Percentiles rank a stretch among this genome's conserved stretches.
These are phyloP conservation scores for Rhabdomys dilectus DNA, from an alignment of 2,113 vertebrate genomes.

Conservation along the genomic window DNA sequence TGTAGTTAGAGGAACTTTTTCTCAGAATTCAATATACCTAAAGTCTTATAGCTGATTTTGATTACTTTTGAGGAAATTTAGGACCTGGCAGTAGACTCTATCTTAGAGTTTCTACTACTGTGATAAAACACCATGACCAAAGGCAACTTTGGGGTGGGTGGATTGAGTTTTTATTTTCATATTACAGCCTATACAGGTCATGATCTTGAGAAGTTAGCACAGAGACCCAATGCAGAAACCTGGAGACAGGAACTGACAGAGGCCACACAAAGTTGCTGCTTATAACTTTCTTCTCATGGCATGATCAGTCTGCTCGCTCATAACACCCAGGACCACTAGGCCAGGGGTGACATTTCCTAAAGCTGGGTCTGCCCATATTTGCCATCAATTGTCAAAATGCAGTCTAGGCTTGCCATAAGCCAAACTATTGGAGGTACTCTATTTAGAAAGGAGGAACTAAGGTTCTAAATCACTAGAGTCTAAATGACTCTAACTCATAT, in stretches of 20 bases:
- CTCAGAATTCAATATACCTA: background rate
- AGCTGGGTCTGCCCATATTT: background rate
- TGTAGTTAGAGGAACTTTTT: background rate
- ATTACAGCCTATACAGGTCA: background rate
- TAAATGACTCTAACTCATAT: background rate
- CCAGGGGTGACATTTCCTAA: background rate
- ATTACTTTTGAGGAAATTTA: background rate
- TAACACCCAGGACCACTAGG: background rate
- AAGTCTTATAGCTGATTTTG: background rate
- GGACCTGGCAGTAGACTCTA: background rate
- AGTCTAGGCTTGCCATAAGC: background rate
- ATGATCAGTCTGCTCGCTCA: background rate
- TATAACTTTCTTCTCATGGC: background rate
- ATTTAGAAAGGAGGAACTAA: background rate
- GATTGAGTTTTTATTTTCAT: background rate
- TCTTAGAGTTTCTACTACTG: background rate
- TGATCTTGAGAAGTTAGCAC: background rate
- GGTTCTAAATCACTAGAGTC: background rate
- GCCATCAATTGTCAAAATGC: background rate
- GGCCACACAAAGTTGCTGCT: background rate
- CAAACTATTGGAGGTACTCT: background rate
- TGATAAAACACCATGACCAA: background rate
- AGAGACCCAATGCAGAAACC: background rate
- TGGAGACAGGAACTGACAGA: background rate
- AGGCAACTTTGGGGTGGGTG: no score